Conservation (phyloP, 1,140 invertebrate species). For the Atta texana region DNA sequence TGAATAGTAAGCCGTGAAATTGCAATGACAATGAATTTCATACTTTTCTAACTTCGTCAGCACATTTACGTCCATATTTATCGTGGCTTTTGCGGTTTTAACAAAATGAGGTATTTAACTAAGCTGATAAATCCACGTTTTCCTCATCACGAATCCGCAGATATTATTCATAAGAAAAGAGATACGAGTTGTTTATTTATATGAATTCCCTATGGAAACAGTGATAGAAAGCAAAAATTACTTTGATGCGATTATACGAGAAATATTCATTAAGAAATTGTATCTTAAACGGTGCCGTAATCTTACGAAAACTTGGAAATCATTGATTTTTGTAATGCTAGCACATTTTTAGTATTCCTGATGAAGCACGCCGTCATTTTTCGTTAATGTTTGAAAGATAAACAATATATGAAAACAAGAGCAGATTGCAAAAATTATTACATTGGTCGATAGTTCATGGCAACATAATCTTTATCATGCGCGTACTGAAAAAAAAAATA, state of each 20-base stretch:
- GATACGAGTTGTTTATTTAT: neutral
- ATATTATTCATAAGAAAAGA: conserved; percentile 4
- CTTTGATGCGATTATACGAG: neutral
- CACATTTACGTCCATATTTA: neutral
- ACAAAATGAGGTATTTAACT: conserved; percentile 7
- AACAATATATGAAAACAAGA: neutral
- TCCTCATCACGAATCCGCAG: neutral
- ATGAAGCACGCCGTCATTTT: neutral
- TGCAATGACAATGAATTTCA: conserved; percentile 17
- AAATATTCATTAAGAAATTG: conserved; percentile 6
- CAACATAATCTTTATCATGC: conserved; percentile 1
- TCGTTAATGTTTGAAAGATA: conserved; percentile 28
- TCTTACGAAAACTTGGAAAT: neutral
- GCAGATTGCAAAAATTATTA: neutral
- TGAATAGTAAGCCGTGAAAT: neutral
- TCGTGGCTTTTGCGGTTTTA: conserved; percentile 34
- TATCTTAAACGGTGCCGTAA: neutral
- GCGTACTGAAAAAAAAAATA: neutral
- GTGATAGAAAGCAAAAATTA: neutral
- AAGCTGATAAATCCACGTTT: neutral
- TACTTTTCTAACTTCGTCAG: neutral
- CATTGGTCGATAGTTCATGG: neutral
- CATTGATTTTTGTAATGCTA: neutral
- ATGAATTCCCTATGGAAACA: neutral
- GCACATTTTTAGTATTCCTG: neutral